These are phyloP conservation scores for Slavum lentiscoides DNA, from an alignment of 2,888 invertebrate species.

Conservation along the genomic window DNA sequence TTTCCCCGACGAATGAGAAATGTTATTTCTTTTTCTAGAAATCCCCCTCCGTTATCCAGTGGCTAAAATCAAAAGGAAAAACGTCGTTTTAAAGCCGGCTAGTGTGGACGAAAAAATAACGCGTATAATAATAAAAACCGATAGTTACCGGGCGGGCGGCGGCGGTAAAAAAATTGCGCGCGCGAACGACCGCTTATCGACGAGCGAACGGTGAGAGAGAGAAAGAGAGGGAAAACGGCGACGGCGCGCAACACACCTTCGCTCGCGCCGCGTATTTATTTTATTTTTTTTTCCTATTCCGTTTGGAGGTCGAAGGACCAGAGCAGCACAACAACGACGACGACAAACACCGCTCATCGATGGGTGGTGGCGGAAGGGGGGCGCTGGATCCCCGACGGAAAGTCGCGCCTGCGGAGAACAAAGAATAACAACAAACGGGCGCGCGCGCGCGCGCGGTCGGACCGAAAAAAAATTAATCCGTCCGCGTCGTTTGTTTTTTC, in stretches of 20 bases:
- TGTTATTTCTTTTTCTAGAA: too few species aligned
- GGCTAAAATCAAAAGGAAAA: too few species aligned
- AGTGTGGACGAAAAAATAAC: too few species aligned
- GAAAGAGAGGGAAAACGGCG: neutral
- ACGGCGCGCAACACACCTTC: neutral
- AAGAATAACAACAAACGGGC: neutral
- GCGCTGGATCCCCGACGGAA: neutral
- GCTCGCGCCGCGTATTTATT: neutral
- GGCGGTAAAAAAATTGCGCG: neutral
- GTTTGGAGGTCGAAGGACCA: conserved; percentile 6
- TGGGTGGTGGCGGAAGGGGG: neutral
- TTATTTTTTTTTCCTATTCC: neutral
- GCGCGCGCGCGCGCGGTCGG: neutral
- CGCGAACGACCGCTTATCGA: neutral
- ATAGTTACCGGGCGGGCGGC: neutral
- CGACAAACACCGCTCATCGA: neutral
- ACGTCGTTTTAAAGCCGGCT: too few species aligned
- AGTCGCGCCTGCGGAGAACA: neutral
- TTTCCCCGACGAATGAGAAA: too few species aligned
- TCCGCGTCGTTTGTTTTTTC: neutral
- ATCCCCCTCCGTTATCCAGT: too few species aligned
- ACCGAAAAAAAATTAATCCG: too few species aligned
- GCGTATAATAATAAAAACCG: neutral
- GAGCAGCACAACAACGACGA: neutral
- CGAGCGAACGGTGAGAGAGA: neutral